Conservation (phyloP, 2,113 vertebrate species). For the Osmerus mordax region DNA sequence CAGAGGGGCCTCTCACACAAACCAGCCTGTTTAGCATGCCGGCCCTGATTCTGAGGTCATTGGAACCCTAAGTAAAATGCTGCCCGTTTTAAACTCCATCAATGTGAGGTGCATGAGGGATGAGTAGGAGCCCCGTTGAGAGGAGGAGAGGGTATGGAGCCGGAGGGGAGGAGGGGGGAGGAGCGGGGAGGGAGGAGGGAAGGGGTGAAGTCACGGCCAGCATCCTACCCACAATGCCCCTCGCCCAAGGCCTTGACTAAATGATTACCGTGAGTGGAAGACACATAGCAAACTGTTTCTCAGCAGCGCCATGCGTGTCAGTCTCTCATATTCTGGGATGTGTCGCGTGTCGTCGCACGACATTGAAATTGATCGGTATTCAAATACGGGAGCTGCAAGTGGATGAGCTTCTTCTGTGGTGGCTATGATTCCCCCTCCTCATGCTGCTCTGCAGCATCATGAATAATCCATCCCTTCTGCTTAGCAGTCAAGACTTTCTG, state of each 20-base stretch:
- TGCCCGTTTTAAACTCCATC: slow-evolving; percentile 49
- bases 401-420: slow-evolving; percentile 30
- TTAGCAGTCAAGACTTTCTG: slow-evolving; percentile 29
- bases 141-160: neutral
- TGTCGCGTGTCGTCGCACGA: slow-evolving; percentile 18
- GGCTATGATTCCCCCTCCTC: slow-evolving; percentile 30
- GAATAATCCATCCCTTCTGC: slow-evolving; percentile 48
- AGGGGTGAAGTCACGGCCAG: slow-evolving; percentile 1
- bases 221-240: slow-evolving; percentile 34
- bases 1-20: slow-evolving; percentile 29
- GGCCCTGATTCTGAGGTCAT: slow-evolving; percentile 22
- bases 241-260: slow-evolving; percentile 26
- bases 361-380: slow-evolving; percentile 42
- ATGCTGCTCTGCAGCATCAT: slow-evolving; percentile 23
- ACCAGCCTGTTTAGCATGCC: slow-evolving; percentile 46
- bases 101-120: slow-evolving; percentile 42
- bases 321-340: slow-evolving; percentile 15
- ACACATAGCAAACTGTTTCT: slow-evolving; percentile 22
- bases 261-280: slow-evolving; percentile 29
- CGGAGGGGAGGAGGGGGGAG: neutral
- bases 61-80: slow-evolving; percentile 45
- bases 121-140: slow-evolving; percentile 38
- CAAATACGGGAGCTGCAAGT: neutral
- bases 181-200: neutral
- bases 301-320: slow-evolving; percentile 20